Base-by-base conservation (phyloP, 2,113 vertebrate genomes). In the Murina feae region DNA sequence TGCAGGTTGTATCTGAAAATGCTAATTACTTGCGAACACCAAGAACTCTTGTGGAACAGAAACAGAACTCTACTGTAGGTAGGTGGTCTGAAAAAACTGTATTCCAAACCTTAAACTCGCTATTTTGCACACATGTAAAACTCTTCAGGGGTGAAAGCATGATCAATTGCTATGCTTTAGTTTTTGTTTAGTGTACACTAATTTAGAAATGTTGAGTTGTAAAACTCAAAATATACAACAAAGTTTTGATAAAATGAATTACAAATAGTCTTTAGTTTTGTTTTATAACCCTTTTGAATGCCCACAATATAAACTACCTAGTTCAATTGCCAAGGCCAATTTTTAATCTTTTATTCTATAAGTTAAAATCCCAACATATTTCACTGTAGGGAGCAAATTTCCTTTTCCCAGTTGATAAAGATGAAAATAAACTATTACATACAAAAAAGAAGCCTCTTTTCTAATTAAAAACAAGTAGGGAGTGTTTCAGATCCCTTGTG, bases 1-100 rank as follows among this genome's bases (percentile, higher is more conserved):
- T 97, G 32, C 94, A 99, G 99, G 99, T 99, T 89, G 96, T 99
- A 58, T 98, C 99, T 90, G 99, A 99, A 97, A 99, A 97, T 98
- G 98, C 97, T 97, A 98, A 98, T 97, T 98, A 98, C 63, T 93
- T 98, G 63, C 93, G 99, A 96, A 98, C 98, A 92, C 97, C 98
- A 1, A 98, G 99, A 98, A 98, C 98, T 80, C 98, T 99, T 90
- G 93, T 98, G 85, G 99, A 99, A 80, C 99, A 99, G 97, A 99
- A 99, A 88, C 98, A 99, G 95, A 98, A 97, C 87, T 97, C 98
- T 74, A 95, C 97, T 97, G 97, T 99, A 98, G 99, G 99, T 99
- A 99, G 97, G 99, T 98, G 92, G 83, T 92, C 86, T 71, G 86
- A 49, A 92, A 93, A 92, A 96, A 51, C 82, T 96, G 82, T 85